Evolutionary conservation across 2,888 invertebrate genomes (phyloP).

Genomic region (Erebia aethiops): DNA sequence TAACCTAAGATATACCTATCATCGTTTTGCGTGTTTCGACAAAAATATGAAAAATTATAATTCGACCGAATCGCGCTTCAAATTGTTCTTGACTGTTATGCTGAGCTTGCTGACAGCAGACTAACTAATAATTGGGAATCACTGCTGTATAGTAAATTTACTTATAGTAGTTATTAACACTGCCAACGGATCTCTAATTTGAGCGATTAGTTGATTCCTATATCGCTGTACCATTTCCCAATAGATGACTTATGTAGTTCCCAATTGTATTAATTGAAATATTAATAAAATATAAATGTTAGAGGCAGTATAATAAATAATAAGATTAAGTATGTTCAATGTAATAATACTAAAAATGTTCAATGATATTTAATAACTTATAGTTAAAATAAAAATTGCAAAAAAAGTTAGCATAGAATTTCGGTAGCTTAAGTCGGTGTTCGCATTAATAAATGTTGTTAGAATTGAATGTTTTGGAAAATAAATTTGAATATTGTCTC

Average conservation of each 20-base stretch:
- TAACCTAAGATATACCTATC: too few species aligned
- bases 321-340: slow-evolving; percentile 3
- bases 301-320: slow-evolving; percentile 1
- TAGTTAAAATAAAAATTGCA: slow-evolving; percentile 16
- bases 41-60: too few species aligned
- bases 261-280: neutral
- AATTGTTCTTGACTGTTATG: neutral
- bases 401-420: slow-evolving; percentile 13
- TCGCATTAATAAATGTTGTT: neutral
- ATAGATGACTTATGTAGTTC: slow-evolving; percentile 4
- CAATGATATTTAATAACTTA: slow-evolving; percentile 14
- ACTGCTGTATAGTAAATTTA: slow-evolving; percentile 3
- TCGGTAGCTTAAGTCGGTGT: slow-evolving; percentile 15
- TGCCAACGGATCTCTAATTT: slow-evolving; percentile 23
- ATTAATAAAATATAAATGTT: neutral
- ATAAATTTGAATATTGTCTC: slow-evolving; percentile 48
- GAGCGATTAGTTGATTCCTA: slow-evolving; percentile 10
- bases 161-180: slow-evolving; percentile 13
- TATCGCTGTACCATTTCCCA: neutral
- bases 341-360: slow-evolving; percentile 3
- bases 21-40: too few species aligned
- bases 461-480: neutral
- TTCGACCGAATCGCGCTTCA: too few species aligned
- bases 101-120: neutral
- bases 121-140: neutral